Base-by-base conservation (phyloP, 2,113 vertebrate species). In the Equus quagga region DNA sequence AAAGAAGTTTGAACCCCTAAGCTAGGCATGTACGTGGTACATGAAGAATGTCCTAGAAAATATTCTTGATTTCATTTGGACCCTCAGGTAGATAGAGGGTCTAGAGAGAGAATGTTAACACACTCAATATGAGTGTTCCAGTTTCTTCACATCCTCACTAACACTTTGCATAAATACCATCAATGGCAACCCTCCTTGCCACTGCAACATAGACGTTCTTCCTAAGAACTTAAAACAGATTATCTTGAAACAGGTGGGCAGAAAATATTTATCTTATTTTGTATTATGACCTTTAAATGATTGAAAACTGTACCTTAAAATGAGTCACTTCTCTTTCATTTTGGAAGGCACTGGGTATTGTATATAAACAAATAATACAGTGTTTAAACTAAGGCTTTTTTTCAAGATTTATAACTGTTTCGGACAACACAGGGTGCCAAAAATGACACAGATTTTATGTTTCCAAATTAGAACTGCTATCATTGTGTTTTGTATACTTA, bases 161-260 rank as follows among this genome's bases (percentile, higher is more conserved):
- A 41, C 36, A 41, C 36, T 41, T 41, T 41, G 36, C 36, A 41
- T 41, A 41, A 41, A 41, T 41, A 41, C 36, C 36, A 41, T 41
- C 36, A 41, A 41, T 41, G 36, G 36, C 17, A 51, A 23, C 3
- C 86, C 41, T 54, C 13, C 26, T 14, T 41, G 21, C 46, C 21
- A 26, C 12, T 51, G n/a, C 6, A 10, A 64, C 0, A 0, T 17
- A 87, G 17, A 94, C 6, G 80, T 24, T 44, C 46, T 58, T 10
- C 2, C 51, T 13, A 31, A 51, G 10, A 87, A 46, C 19, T 9
- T 72, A 12, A 95, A 84, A 7, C 70, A 67, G 17, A 70, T 54
- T 90, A 21, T 9, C 5, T 17, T 36, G 36, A 41, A 41, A 64
- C 41, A 97, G 96, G 96, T 98, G 56, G 46, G 96, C 91, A 36